These are phyloP conservation scores for human (Homo sapiens) DNA, from an alignment of 2,113 vertebrate species.

Conservation along the genomic window DNA sequence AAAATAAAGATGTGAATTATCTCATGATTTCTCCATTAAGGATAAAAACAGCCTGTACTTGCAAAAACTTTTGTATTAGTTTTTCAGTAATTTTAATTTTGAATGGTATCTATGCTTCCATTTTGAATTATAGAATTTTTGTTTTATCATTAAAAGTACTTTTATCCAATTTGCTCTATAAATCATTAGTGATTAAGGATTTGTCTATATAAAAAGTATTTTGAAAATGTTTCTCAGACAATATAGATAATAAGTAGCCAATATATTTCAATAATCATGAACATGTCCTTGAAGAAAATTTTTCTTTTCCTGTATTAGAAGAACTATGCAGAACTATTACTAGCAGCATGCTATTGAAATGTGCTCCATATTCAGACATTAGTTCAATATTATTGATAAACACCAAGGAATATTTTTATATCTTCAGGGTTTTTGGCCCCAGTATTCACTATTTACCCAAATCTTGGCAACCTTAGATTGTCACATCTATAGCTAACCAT, in stretches of 20 bases:
- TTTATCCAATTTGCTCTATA: not conserved
- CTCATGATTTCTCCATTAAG: not conserved
- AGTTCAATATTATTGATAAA: not conserved
- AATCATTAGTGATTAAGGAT: not conserved
- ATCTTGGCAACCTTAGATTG: not conserved
- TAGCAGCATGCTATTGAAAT: not conserved
- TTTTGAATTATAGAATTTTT: not conserved
- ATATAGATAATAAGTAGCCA: not conserved
- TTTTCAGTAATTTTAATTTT: conserved; percentile 22
- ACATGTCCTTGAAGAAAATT: not conserved
- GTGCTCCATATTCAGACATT: not conserved
- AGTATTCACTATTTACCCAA: not conserved
- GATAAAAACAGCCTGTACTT: not conserved
- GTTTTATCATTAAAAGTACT: not conserved
- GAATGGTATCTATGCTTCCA: not conserved
- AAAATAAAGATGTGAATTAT: not conserved
- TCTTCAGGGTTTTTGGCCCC: not conserved
- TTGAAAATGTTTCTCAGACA: not conserved
- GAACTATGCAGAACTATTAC: not conserved
- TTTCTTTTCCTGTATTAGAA: not conserved
- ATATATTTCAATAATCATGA: not conserved
- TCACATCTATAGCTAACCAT: not conserved
- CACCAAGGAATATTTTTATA: not conserved
- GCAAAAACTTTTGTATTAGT: not conserved
- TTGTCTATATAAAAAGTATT: not conserved